Conservation (phyloP, 2,113 vertebrate species). For the Machaerirhynchus nigripectus region DNA sequence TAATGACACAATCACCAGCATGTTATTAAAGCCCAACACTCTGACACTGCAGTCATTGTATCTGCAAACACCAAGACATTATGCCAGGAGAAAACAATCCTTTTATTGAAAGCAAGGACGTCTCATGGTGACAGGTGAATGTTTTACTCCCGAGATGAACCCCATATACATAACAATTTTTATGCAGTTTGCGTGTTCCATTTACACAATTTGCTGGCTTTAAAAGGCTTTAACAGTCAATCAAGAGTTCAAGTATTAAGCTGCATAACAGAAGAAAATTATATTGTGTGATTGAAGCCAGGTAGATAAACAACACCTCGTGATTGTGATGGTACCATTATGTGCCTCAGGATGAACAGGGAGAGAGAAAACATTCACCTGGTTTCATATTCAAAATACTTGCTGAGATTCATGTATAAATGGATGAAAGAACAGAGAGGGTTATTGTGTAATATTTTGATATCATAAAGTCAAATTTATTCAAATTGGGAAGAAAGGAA, state of each 20-base stretch:
- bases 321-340: conserved; percentile 11
- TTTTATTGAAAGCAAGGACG: background rate
- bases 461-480: conserved; percentile 34
- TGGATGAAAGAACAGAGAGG: conserved; percentile 42
- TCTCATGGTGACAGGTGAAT: conserved; percentile 14
- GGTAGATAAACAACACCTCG: conserved; percentile 22
- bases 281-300: background rate
- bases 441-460: conserved; percentile 37
- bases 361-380: conserved; percentile 23
- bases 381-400: conserved; percentile 13
- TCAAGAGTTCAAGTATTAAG: conserved; percentile 8
- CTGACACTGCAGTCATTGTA: background rate
- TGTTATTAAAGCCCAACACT: conserved; percentile 16
- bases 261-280: background rate
- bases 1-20: conserved; percentile 23
- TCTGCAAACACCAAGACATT: conserved; percentile 20
- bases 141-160: conserved; percentile 11
- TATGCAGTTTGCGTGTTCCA: background rate
- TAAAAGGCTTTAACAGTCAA: conserved; percentile 31
- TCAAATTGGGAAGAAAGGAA: background rate
- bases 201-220: conserved; percentile 7
- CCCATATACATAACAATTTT: background rate
- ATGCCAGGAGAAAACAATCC: background rate
- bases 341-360: background rate
- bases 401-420: conserved; percentile 38